Evolutionary conservation across 2,797 vertebrate genomes (phyloP).

Genomic region (Gambelia wislizenii): DNA sequence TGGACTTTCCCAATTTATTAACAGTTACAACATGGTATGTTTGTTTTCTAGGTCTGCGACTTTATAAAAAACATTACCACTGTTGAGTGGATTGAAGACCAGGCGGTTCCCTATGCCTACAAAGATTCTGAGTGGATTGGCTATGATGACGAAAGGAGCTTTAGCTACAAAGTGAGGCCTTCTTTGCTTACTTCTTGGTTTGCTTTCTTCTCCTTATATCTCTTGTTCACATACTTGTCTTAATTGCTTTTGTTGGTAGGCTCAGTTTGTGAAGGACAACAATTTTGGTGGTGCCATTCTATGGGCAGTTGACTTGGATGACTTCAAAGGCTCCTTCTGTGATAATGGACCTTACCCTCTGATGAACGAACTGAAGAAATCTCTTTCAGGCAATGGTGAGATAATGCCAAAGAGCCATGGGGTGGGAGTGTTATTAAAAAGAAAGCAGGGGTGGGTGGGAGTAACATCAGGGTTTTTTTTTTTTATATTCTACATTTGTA

Average conservation of each 20-base stretch:
- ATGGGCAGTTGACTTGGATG: conserved; percentile 59
- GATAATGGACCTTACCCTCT: conserved; percentile 48
- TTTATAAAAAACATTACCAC: conserved; percentile 73
- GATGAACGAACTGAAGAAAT: conserved; percentile 39
- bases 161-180: conserved; percentile 80
- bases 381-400: conserved; percentile 38
- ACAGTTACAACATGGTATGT: background rate
- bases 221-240: background rate
- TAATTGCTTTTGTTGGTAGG: conserved; percentile 20
- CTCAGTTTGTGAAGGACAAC: conserved; percentile 52
- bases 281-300: conserved; percentile 53
- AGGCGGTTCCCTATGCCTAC: conserved; percentile 84
- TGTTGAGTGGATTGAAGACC: conserved; percentile 80
- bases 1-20: background rate
- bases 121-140: conserved; percentile 85
- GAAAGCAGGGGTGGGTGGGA: too few relatives aligned
- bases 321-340: conserved; percentile 56
- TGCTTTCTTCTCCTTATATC: background rate
- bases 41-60: conserved; percentile 77
- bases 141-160: conserved; percentile 84
- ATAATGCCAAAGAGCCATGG: background rate
- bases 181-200: background rate
- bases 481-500: background rate
- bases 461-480: background rate
- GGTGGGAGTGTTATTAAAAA: background rate